phyloP scores from a whole-genome alignment of 2,888 invertebrate genomes.

The Sarcophaga subvicina region DNA sequence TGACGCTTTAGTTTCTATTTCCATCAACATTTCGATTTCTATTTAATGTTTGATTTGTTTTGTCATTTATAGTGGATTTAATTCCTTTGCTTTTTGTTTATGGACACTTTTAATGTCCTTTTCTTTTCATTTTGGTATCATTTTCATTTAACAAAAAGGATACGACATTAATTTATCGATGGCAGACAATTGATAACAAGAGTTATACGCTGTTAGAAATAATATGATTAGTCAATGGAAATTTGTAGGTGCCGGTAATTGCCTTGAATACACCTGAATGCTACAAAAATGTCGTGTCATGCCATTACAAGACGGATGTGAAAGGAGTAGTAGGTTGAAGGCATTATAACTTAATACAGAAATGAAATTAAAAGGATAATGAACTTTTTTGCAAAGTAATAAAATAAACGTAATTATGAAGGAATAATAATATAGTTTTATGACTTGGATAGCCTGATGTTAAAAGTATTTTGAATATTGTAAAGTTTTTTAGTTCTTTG shows the following conservation, averaged over 20 bases:
- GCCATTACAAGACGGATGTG: background rate
- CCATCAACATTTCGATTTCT: conserved; percentile 26
- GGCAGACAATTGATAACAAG: conserved; percentile 77
- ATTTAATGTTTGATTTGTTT: conserved; percentile 61
- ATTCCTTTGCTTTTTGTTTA: background rate
- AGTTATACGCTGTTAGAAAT: conserved; percentile 70
- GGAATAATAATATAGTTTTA: background rate
- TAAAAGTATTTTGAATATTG: too few relatives aligned
- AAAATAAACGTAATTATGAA: conserved; percentile 29
- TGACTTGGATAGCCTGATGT: background rate
- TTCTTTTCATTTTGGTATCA: background rate
- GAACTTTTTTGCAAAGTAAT: conserved; percentile 24
- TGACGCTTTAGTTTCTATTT: conserved; percentile 16
- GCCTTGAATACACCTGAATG: conserved; percentile 20
- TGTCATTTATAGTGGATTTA: conserved; percentile 10
- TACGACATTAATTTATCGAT: conserved; percentile 80
- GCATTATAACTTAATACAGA: background rate
- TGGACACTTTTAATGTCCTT: conserved; percentile 8
- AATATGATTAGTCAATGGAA: conserved; percentile 78
- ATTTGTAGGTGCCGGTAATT: conserved; percentile 63
- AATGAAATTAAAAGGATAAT: conserved; percentile 25
- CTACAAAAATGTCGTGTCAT: conserved; percentile 12
- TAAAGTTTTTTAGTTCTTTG: too few relatives aligned
- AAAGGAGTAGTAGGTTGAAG: background rate
- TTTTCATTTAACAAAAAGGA: conserved; percentile 50